Evolutionary conservation across 2,797 vertebrate species (phyloP), one percentile per base, ranked within the genome.

Genomic region (Coendou prehensilis): DNA sequence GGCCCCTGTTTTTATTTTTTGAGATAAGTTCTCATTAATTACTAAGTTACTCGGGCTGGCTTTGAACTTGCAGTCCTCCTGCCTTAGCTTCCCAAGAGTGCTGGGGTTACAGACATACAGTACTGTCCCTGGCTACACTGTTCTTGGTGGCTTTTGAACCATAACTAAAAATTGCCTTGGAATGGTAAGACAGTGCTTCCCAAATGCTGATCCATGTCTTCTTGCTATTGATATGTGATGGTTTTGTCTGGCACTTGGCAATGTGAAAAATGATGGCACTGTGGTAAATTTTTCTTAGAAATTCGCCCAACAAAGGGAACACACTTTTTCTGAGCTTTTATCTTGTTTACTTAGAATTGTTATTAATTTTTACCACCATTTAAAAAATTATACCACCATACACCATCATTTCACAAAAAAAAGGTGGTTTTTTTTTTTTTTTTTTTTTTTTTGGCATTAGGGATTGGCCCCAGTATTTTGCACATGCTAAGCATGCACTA

Each of bases 331-430:
- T 69, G 17, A 89, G 45, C 28, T 64, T 87, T 76, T 91, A 13
- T 73, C 56, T 76, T 41, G 17, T 52, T 57, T 93, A 28, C 56
- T 91, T 87, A 91, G 41, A 88, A 47, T 83, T 96, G 20, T 18
- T 91, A 71, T 67, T 9, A 37, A 87, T 9, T 79, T 89, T 81
- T 86, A 89, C 37, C 37, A 41, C 37, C 0, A 2, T 84, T 80
- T 33, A 92, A 84, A 87, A 76, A 83, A 11, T 71, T 91, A 28
- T 57, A 10, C 28, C 33, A 61, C 64, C 18, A 18, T 54, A 47
- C 26, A 26, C 23, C 6, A 2, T 89, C 41, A 67, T 88, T 91
- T 86, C 64, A 92, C 2, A 20, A 57, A 86, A 86, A 54, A 63
- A 81, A 26, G 37, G 37, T 41, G 37, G 37, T 41, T 41, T 41